Base-by-base conservation (phyloP, 2,888 invertebrate genomes). In the Cylindroiulus punctatus region DNA sequence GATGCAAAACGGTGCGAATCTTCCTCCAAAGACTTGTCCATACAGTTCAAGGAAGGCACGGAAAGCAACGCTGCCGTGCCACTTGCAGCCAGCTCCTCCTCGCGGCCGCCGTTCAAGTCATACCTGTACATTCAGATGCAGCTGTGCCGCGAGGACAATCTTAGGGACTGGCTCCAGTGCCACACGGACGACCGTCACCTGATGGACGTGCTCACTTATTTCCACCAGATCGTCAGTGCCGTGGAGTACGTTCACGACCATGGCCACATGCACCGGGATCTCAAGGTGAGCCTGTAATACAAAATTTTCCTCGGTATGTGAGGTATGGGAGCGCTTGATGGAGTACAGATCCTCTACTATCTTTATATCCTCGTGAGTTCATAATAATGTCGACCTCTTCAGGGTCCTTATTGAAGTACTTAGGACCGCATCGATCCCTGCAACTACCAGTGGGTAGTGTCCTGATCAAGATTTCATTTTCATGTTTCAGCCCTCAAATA, bases 91-190 rank as follows among this genome's bases (percentile, higher is more conserved):
- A 30, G 14, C 4, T 0, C 14, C 30, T 14, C 76, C 8, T 12
- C 30, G 14, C 76, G 3, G 12, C 76, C 30, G 14, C 8, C 14
- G 1, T 76, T 76, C 76, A 83, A 83, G 19, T 40, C 83, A n/a
- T 97, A 95, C 91, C 93, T 99, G 22, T 98, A 97, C 90, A 99
- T 99, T 90, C 98, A 99, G 92, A 99, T 99, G 98, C 98, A 99
- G 91, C 92, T 99, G 88, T 99, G 98, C 90, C 94, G 94, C 86
- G 94, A 95, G 89, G 95, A 96, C 89, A 98, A 96, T 88, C 92
- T 99, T 65, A 95, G 96, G 89, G 97, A 98, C 89, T 99, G 98
- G 99, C 92, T 99, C 57, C 86, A 88, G 82, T 93, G 94, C 89
- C 89, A 89, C 7, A 88, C 88, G 19, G 86, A 88, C 36, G 32